Conservation (phyloP, 2,797 vertebrate species). For the Rhynchonycteris naso region DNA sequence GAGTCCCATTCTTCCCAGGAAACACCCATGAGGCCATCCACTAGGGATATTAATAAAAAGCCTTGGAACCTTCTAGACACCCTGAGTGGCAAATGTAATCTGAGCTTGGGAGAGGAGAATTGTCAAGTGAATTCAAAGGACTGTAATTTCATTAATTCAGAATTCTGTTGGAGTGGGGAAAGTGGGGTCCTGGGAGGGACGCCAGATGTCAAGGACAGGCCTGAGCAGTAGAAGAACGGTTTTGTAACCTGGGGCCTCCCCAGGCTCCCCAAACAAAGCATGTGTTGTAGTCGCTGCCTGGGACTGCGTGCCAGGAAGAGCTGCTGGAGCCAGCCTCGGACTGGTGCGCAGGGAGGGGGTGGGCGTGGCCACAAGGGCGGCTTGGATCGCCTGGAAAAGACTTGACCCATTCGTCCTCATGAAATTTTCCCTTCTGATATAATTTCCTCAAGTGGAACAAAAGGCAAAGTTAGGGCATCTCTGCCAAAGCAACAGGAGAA, state of each 20-base stretch:
- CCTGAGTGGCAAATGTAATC: not conserved
- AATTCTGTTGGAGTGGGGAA: not conserved
- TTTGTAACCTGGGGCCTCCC: not conserved
- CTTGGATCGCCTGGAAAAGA: not conserved
- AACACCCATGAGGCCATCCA: not conserved
- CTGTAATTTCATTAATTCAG: not conserved
- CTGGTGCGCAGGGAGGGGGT: not conserved
- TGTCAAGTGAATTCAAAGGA: not conserved
- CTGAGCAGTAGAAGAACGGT: not conserved
- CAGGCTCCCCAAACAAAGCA: not conserved
- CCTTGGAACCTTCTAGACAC: not conserved
- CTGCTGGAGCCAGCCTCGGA: not conserved
- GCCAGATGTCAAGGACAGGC: not conserved
- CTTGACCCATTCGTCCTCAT: not conserved
- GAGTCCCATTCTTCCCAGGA: not conserved
- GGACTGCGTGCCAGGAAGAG: accelerated
- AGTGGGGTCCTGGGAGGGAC: not conserved
- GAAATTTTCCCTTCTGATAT: not conserved
- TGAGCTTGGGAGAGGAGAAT: not conserved
- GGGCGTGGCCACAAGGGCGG: not conserved
- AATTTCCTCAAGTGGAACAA: constrained; percentile 64
- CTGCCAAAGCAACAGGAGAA: constrained; percentile 61
- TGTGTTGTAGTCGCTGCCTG: not conserved
- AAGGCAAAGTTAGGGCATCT: constrained; percentile 48
- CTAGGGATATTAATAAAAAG: not conserved